Base-by-base conservation (phyloP, 2,888 invertebrate genomes). In the Nemotelus nigrinus region DNA sequence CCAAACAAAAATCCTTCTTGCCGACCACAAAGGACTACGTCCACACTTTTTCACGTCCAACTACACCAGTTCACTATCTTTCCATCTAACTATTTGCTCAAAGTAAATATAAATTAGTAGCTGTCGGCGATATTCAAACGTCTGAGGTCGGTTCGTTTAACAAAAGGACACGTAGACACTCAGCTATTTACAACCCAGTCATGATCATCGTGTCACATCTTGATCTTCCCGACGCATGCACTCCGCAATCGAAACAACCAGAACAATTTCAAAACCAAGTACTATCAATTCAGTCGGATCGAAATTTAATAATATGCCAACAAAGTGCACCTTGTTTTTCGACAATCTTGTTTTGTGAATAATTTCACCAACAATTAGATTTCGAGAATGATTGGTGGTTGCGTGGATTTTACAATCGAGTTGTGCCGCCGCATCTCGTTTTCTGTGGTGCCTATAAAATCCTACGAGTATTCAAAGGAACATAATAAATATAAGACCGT, bases 361-460 rank as follows among this genome's bases (percentile, higher is more conserved):
- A 48, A 67, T 67, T 67, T 67, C 67, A 67, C 47, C 67, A 25
- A 67, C 67, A 67, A 67, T 67, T 48, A 67, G 67, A 67, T 67
- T 67, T 67, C 67, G 8, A 48, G 39, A 25, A 48, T 67, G 48
- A 67, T 47, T 67, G 67, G 48, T 39, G 67, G 10, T 6, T 10
- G 48, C 25, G 47, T 67, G 47, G 7, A 67, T 43, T 41, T 60
- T 60, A 43, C 60, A 41, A 7, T 60, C 60, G 41, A 39, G 10
- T 7, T 3, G 57, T 57, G 10, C 5, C n/a, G 25, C 57, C 25
- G 25, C 25, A 25, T 25, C 57, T 25, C 60, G 25, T 43, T 60
- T 60, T 43, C 60, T 60, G 57, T 25, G 10, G 57, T 57, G n/a
- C n/a, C n/a, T 57, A 57, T 57, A 25, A 25, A 25, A 25, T 25